Conservation (phyloP, 2,888 invertebrate genomes). For the Hirtodrosophila duncani region DNA sequence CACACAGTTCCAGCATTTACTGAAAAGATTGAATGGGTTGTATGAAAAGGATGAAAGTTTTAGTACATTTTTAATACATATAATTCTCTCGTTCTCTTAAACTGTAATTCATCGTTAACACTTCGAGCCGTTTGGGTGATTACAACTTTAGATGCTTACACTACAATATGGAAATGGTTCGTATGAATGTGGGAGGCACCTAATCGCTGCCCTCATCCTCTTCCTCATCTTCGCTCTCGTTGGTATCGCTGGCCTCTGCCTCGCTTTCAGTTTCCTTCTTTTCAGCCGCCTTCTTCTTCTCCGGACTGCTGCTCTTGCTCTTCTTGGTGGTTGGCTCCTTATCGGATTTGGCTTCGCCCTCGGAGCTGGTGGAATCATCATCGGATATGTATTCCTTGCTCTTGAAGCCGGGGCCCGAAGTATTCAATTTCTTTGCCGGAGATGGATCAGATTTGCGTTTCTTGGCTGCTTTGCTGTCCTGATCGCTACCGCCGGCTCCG, state of each 20-base stretch:
- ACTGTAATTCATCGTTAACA: too few species aligned
- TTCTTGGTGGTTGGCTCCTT: constrained; percentile 64
- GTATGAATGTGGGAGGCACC: background rate
- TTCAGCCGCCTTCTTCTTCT: constrained; percentile 19
- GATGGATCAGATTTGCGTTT: constrained; percentile 78
- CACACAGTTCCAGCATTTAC: too few species aligned
- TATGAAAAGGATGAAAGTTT: too few species aligned
- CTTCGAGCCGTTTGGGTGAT: background rate
- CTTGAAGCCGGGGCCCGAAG: constrained; percentile 84
- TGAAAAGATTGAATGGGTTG: too few species aligned
- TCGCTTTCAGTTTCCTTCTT: constrained; percentile 71
- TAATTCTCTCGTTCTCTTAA: too few species aligned
- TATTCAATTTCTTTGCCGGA: constrained; percentile 74
- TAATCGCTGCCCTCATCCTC: constrained; percentile 57
- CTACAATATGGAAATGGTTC: constrained; percentile 16
- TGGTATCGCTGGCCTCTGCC: constrained; percentile 64
- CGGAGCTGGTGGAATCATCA: constrained; percentile 81
- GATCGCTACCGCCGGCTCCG: constrained; percentile 49
- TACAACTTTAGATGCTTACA: constrained; percentile 20
- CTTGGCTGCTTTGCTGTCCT: constrained; percentile 46
- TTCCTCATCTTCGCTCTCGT: constrained; percentile 49
- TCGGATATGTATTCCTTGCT: constrained; percentile 96
- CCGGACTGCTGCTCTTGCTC: constrained; percentile 37
- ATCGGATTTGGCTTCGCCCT: constrained; percentile 45
- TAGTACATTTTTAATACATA: too few species aligned